Evolutionary conservation across 2,113 vertebrate genomes (phyloP), one percentile per base, ranked within the genome.

Genomic region (Sterna hirundo): DNA sequence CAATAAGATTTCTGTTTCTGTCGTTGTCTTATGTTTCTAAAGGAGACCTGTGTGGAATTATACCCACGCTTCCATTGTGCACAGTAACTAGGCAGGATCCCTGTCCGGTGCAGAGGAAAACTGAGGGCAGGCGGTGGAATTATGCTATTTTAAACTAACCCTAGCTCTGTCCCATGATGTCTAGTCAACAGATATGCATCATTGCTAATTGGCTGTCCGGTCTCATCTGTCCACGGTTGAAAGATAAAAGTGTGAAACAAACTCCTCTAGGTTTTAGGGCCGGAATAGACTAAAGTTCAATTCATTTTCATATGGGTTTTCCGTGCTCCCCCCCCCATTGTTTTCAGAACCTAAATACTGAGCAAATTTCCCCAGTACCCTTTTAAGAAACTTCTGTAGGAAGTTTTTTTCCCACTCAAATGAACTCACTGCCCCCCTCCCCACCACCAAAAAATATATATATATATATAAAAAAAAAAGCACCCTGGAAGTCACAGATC

Each of bases 191-290:
- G 78, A 90, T 66, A 80, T 34, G 70, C 86, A 93, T 54, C 84
- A 60, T 5, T 91, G 81, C 66, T 91, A 94, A 93, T 70, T 83
- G 74, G 58, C 81, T 97, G 92, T 92, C 94, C 5, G 0, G 46
- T 93, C 86, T 93, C 84, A 85, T 95, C 88, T 88, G 47, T 30
- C 81, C 61, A 91, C 0, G 15, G 83, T 3, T 94, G 74, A 96
- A 89, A 95, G 81, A 95, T 60, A 44, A 95, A 97, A 95, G 91
- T 58, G 22, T 74, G 54, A 85, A 94, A 80, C 18, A 72, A 90
- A 87, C 61, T 88, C 40, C 9, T 83, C n/a, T 26, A 17, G 18
- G 49, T 76, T 87, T 89, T 83, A 87, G 38, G 86, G 32, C 46
- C 62, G 88, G 65, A 70, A 93, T 7, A 95, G 52, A 65, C 47